These are phyloP conservation scores for Sinocyclocheilus rhinocerous DNA, from an alignment of 2,113 vertebrate genomes.

Conservation along the genomic window DNA sequence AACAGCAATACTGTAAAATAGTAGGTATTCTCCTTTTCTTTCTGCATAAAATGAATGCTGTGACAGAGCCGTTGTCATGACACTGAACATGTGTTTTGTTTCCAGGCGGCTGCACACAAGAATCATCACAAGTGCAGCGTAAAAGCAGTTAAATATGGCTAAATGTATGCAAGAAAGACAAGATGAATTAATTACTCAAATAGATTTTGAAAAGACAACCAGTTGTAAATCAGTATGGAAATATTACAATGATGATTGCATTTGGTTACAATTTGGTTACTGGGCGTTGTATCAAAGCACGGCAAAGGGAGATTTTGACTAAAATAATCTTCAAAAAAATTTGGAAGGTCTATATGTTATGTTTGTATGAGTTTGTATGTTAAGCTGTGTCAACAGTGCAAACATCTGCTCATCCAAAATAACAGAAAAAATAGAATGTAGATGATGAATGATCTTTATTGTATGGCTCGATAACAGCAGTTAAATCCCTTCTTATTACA, in stretches of 20 bases:
- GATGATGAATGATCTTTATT: slow-evolving; percentile 47
- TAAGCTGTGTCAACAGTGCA: not conserved
- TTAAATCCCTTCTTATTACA: slow-evolving; percentile 9
- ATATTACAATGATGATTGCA: not conserved
- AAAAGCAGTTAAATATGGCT: too few relatives aligned
- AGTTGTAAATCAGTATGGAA: not conserved
- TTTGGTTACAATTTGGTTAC: not conserved
- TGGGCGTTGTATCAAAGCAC: not conserved
- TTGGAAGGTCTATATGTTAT: not conserved
- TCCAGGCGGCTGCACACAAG: too few relatives aligned
- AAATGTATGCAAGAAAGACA: too few relatives aligned
- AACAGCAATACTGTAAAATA: too few relatives aligned
- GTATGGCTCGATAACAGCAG: slow-evolving; percentile 30
- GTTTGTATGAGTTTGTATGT: not conserved
- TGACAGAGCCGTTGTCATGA: too few relatives aligned
- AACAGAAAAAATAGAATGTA: not conserved
- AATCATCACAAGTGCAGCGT: too few relatives aligned
- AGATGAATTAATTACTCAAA: too few relatives aligned
- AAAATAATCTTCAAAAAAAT: not conserved
- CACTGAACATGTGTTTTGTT: too few relatives aligned
- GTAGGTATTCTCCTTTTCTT: too few relatives aligned
- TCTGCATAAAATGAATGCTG: too few relatives aligned
- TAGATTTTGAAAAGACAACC: too few relatives aligned
- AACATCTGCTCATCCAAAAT: not conserved
- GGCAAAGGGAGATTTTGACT: not conserved